Evolutionary conservation across 2,888 invertebrate genomes (phyloP).

Genomic region (Thereva nobilitata): DNA sequence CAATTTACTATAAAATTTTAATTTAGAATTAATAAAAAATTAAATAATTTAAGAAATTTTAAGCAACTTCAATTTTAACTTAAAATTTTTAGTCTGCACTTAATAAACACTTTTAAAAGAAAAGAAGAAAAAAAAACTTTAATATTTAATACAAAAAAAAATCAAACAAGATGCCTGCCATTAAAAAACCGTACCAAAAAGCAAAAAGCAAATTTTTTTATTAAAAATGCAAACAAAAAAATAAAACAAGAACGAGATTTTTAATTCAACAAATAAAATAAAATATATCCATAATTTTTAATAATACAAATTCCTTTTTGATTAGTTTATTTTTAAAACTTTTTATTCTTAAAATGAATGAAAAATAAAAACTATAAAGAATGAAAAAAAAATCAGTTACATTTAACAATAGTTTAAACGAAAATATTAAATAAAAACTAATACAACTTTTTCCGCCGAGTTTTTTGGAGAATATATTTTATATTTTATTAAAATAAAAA

Average conservation of each 20-base stretch:
- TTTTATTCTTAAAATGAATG: no score
- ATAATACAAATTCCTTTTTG: no score
- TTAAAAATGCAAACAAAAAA: constrained; percentile 15
- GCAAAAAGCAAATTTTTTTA: background rate
- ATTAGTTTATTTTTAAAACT: no score
- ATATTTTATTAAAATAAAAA: background rate
- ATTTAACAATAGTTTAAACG: no score
- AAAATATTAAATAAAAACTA: no score
- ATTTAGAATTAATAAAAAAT: no score
- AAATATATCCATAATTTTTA: background rate
- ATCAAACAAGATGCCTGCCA: constrained; percentile 42
- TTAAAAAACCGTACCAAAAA: constrained; percentile 41
- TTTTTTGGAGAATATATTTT: no score
- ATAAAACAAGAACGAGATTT: constrained; percentile 23
- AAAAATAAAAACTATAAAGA: no score
- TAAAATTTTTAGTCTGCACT: constrained; percentile 12
- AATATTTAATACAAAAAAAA: constrained; percentile 12
- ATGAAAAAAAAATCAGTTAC: no score
- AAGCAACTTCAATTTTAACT: constrained; percentile 4
- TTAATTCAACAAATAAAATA: background rate
- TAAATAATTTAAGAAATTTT: no score
- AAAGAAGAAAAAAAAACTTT: background rate
- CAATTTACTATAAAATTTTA: no score
- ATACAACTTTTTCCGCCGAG: no score
- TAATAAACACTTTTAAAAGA: constrained; percentile 2